Conservation (phyloP, 2,113 vertebrate species). For the Lasiurus borealis region DNA sequence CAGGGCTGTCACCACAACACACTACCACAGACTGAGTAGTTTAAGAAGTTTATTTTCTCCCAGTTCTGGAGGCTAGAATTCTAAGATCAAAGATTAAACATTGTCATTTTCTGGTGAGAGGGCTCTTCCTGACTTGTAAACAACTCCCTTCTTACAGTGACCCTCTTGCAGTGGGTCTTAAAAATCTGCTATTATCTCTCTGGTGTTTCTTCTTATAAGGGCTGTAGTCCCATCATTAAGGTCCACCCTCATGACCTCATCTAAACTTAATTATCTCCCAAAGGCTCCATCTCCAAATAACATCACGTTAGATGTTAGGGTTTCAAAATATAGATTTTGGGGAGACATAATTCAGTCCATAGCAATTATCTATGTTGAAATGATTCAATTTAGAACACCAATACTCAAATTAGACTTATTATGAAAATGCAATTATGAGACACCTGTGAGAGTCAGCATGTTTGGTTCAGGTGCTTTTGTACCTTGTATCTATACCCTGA, state of each 20-base stretch:
- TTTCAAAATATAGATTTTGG: background rate
- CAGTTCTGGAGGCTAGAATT: background rate
- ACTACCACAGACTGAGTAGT: background rate
- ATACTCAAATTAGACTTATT: background rate
- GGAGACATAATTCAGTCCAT: background rate
- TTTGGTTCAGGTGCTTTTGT: background rate
- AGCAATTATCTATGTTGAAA: background rate
- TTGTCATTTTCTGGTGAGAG: background rate
- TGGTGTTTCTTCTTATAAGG: background rate
- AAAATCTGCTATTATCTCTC: too few species aligned
- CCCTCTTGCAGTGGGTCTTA: background rate
- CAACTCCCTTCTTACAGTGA: background rate
- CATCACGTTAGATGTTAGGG: background rate
- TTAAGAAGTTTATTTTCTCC: background rate
- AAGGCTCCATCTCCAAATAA: background rate
- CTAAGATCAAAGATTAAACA: background rate
- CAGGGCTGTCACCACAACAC: background rate
- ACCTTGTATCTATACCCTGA: background rate
- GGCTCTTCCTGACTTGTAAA: background rate
- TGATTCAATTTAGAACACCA: slow-evolving; percentile 32
- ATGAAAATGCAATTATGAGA: background rate
- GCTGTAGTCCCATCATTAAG: background rate
- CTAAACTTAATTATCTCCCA: background rate
- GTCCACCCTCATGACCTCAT: background rate
- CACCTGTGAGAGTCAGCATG: background rate